A percentile compares a stretch with the other conserved stretches of the same genome.
Evolutionary conservation across 2,113 vertebrate species (phyloP).

Genomic region (Callionymus lyra): DNA sequence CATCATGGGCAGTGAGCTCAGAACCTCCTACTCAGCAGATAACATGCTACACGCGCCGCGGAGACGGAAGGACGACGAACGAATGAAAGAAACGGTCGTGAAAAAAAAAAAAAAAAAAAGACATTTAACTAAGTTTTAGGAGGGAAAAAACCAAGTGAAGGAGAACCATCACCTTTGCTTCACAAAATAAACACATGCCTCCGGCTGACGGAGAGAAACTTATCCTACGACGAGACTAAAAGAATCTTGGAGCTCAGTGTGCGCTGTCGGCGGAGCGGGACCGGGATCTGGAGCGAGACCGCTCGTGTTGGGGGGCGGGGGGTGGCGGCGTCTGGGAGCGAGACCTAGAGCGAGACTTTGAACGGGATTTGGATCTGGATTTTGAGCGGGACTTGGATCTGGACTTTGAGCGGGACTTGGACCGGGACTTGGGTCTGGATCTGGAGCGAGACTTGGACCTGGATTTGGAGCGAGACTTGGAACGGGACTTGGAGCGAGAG

Average conservation of each 20-base stretch:
- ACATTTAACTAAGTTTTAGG: slow-evolving; percentile 25
- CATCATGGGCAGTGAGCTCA: too few species aligned
- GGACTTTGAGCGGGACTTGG: slow-evolving; percentile 25
- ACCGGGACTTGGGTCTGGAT: slow-evolving; percentile 24
- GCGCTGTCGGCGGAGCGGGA: slow-evolving; percentile 59
- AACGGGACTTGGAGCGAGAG: slow-evolving; percentile 52
- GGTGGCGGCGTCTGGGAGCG: slow-evolving; percentile 1
- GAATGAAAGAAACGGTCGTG: too few species aligned
- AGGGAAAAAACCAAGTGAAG: slow-evolving; percentile 2
- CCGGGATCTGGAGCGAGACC: slow-evolving; percentile 6
- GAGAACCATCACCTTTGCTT: not conserved
- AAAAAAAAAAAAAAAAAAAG: slow-evolving; percentile 2
- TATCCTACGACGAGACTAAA: not conserved
- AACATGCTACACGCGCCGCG: too few species aligned
- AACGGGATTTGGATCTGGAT: slow-evolving; percentile 3
- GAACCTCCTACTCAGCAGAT: too few species aligned
- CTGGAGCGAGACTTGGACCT: slow-evolving; percentile 20
- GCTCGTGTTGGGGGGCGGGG: not conserved
- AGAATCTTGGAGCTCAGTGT: slow-evolving; percentile 42
- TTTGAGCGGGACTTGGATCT: slow-evolving; percentile 38
- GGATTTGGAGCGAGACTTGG: slow-evolving; percentile 32
- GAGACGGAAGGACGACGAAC: too few species aligned
- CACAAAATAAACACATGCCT: not conserved
- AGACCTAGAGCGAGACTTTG: slow-evolving; percentile 21
- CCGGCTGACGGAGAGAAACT: too few species aligned